A percentile compares a stretch with the other conserved stretches of the same genome.
phyloP scores from a whole-genome alignment of 2,888 invertebrate genomes.

The Hanleya hanleyi region DNA sequence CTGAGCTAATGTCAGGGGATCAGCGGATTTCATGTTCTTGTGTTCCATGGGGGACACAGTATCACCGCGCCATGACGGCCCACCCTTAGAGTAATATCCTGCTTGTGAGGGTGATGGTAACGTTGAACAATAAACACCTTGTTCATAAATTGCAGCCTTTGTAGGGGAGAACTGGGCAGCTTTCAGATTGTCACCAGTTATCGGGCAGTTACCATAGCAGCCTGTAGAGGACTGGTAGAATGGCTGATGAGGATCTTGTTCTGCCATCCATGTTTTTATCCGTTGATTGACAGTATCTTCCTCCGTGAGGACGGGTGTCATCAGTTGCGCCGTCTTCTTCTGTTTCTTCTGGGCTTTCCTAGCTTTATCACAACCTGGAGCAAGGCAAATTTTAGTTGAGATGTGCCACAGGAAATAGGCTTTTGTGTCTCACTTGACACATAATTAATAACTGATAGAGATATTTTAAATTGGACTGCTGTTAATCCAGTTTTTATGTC shows the following conservation, averaged over 20 bases:
- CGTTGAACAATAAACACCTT: not conserved
- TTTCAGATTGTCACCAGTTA: not conserved
- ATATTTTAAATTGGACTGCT: no score
- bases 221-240: not conserved
- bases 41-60: not conserved
- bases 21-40: not conserved
- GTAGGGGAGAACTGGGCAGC: not conserved
- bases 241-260: not conserved
- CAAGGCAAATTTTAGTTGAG: not conserved
- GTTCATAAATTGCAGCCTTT: not conserved
- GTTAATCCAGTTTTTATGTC: no score
- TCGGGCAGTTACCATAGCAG: not conserved
- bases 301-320: not conserved
- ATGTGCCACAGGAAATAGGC: no score
- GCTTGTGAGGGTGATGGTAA: not conserved
- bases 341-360: not conserved
- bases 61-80: not conserved
- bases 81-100: not conserved
- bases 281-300: slow-evolving; percentile 10
- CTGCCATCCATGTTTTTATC: slow-evolving; percentile 8
- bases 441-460: no score
- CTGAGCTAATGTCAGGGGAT: not conserved
- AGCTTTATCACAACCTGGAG: not conserved
- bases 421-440: no score
- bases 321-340: not conserved